phyloP scores from a whole-genome alignment of 2,113 vertebrate species.

The Sturnira hondurensis region DNA sequence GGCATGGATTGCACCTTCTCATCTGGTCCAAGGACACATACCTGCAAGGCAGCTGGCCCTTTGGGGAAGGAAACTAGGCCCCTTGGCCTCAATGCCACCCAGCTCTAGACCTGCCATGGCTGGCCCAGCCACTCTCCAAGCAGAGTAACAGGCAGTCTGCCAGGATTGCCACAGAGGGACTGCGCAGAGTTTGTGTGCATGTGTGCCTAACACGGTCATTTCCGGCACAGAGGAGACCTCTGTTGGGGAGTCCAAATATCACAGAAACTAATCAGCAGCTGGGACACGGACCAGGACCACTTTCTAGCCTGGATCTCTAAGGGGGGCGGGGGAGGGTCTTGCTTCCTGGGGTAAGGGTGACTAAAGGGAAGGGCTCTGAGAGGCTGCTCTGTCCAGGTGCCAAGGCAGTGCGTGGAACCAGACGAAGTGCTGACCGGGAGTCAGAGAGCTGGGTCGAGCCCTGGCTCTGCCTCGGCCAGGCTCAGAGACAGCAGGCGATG shows the following conservation, averaged over 20 bases:
- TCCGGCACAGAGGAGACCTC: neutral
- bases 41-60: neutral
- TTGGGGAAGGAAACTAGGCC: neutral
- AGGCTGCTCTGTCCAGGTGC: neutral
- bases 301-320: neutral
- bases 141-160: neutral
- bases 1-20: neutral
- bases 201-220: neutral
- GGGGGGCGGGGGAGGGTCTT: neutral
- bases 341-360: neutral
- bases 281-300: neutral
- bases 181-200: neutral
- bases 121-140: neutral
- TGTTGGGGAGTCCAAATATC: conserved; percentile 1
- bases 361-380: neutral
- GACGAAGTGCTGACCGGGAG: neutral
- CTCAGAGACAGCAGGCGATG: neutral
- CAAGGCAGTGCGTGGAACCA: neutral
- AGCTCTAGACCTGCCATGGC: neutral
- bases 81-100: neutral
- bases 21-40: neutral
- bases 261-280: neutral
- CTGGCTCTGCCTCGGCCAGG: neutral
- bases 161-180: neutral
- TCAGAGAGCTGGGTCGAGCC: neutral